Evolutionary conservation across 2,888 invertebrate species (phyloP).

Genomic region (Phasia obesa): DNA sequence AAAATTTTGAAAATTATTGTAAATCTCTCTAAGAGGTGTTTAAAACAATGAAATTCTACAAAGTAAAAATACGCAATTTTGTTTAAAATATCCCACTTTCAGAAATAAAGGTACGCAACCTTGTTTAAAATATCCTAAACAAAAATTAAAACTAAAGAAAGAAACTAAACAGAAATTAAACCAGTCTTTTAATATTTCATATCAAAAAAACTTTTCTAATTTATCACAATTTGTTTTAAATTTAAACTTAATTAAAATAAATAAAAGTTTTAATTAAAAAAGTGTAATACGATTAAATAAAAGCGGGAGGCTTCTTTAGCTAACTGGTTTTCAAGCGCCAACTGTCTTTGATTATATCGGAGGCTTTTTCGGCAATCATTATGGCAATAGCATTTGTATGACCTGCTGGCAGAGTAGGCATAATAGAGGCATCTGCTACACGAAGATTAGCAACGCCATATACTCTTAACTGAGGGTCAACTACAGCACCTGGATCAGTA

Average conservation of each 20-base stretch:
- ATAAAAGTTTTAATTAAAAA: conserved; percentile 28
- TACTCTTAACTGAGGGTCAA: conserved; percentile 85
- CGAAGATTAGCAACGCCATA: conserved; percentile 84
- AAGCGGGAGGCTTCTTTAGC: background rate
- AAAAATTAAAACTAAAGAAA: too few relatives aligned
- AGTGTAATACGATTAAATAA: background rate
- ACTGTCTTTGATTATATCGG: conserved; percentile 84
- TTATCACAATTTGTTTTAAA: conserved; percentile 43
- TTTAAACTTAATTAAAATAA: conserved; percentile 6
- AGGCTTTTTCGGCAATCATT: conserved; percentile 86
- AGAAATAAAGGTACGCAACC: too few relatives aligned
- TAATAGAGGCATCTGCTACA: conserved; percentile 85
- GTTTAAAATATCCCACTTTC: too few relatives aligned
- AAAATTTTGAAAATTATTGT: too few relatives aligned
- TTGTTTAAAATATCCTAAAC: too few relatives aligned
- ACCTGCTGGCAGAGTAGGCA: conserved; percentile 85
- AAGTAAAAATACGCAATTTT: too few relatives aligned
- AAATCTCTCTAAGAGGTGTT: too few relatives aligned
- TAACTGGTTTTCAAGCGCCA: conserved; percentile 79
- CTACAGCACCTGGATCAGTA: conserved; percentile 85
- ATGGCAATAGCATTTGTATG: conserved; percentile 85
- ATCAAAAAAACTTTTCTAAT: conserved; percentile 7
- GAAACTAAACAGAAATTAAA: too few relatives aligned
- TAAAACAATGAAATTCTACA: too few relatives aligned
- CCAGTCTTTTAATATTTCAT: too few relatives aligned